Evolutionary conservation across 2,113 vertebrate genomes (phyloP).

Genomic region (Ptyas mucosa): DNA sequence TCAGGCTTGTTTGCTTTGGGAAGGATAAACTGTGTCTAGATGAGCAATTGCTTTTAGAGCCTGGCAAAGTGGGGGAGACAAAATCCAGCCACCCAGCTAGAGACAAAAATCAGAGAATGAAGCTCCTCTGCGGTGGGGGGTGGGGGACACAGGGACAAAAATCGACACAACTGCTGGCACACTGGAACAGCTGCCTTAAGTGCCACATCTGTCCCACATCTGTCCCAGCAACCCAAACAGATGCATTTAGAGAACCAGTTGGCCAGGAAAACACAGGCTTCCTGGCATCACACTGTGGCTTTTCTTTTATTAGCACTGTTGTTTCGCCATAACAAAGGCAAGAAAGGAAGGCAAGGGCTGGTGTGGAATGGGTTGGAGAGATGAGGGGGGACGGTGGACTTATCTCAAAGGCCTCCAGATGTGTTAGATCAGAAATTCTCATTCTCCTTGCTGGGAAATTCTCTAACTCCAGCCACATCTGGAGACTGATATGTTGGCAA

Average conservation of each 20-base stretch:
- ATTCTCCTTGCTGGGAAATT: not conserved
- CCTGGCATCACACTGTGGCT: not conserved
- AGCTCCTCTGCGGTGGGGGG: not conserved
- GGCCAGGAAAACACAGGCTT: not conserved
- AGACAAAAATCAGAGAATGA: accelerated
- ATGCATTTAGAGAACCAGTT: not conserved
- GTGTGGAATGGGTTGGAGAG: not conserved
- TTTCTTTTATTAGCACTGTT: not conserved
- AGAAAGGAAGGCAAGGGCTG: not conserved
- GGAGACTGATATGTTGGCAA: not conserved
- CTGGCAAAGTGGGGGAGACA: not conserved
- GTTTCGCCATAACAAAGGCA: not conserved
- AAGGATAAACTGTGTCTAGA: constrained; percentile 22
- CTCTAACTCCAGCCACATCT: not conserved
- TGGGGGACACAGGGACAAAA: not conserved
- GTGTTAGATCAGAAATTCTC: not conserved
- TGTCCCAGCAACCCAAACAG: not conserved
- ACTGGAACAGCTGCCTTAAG: not conserved
- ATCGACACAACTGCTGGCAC: not conserved
- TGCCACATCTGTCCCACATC: not conserved
- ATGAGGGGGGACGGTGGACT: not conserved
- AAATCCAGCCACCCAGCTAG: not conserved
- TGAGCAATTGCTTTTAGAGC: not conserved
- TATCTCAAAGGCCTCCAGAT: not conserved
- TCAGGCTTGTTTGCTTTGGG: constrained; percentile 54